Evolutionary conservation across 2,113 vertebrate species (phyloP).

Genomic region (Ochotona curzoniae): DNA sequence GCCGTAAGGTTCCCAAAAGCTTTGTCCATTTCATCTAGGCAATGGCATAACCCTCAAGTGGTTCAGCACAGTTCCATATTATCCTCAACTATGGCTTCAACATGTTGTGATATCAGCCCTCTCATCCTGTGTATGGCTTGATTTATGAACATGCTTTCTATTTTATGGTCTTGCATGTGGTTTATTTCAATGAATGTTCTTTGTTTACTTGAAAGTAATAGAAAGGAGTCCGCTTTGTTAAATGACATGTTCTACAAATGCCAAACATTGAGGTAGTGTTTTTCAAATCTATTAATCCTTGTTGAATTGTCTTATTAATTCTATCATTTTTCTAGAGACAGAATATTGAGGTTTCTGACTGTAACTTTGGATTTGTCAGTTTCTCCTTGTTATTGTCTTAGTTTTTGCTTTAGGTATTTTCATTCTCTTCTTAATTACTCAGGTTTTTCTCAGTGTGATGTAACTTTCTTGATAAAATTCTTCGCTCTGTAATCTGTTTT

Average conservation of each 20-base stretch:
- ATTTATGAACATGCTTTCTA: background rate
- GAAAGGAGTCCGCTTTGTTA: background rate
- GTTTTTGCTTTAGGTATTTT: background rate
- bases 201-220: background rate
- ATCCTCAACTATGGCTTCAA: background rate
- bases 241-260: background rate
- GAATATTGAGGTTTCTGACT: background rate
- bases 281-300: background rate
- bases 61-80: background rate
- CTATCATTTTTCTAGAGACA: background rate
- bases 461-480: background rate
- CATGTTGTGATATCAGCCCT: background rate
- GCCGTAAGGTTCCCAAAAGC: background rate
- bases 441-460: background rate
- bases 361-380: background rate
- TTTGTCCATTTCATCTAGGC: background rate
- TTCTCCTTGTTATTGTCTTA: background rate
- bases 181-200: background rate
- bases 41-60: background rate
- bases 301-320: background rate
- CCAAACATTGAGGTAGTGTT: background rate
- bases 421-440: background rate
- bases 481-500: background rate
- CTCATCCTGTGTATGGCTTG: background rate
- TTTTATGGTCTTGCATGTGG: background rate